Evolutionary conservation across 2,113 vertebrate genomes (phyloP).

Genomic region (Procavia capensis): DNA sequence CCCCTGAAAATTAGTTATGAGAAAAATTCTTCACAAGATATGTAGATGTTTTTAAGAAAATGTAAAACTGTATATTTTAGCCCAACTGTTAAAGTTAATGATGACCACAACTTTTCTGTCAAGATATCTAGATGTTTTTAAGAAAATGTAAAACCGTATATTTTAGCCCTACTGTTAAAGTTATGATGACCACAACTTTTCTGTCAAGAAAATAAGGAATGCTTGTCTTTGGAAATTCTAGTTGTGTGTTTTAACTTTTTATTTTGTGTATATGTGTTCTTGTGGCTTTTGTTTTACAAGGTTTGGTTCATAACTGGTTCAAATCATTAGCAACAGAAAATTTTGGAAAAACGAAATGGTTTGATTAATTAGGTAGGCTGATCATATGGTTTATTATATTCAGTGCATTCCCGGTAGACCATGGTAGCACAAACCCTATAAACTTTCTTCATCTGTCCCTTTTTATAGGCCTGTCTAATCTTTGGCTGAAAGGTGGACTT

Average conservation of each 20-base stretch:
- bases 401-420: not conserved
- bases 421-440: not conserved
- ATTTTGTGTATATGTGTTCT: not conserved
- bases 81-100: not conserved
- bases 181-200: not conserved
- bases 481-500: no score
- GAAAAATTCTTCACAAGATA: not conserved
- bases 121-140: not conserved
- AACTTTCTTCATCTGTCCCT: not conserved
- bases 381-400: not conserved
- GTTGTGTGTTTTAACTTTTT: not conserved
- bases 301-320: not conserved
- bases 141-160: not conserved
- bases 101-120: not conserved
- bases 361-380: not conserved
- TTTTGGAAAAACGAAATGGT: not conserved
- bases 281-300: not conserved
- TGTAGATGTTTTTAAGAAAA: not conserved
- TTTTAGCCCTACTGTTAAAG: not conserved
- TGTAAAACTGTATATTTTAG: not conserved
- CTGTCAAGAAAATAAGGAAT: not conserved
- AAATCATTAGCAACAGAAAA: not conserved
- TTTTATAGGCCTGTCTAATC: no score
- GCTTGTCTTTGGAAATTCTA: not conserved
- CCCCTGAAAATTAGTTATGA: constrained; percentile 8